Conservation (phyloP, 2,797 vertebrate species). For the Channallabes apus region DNA sequence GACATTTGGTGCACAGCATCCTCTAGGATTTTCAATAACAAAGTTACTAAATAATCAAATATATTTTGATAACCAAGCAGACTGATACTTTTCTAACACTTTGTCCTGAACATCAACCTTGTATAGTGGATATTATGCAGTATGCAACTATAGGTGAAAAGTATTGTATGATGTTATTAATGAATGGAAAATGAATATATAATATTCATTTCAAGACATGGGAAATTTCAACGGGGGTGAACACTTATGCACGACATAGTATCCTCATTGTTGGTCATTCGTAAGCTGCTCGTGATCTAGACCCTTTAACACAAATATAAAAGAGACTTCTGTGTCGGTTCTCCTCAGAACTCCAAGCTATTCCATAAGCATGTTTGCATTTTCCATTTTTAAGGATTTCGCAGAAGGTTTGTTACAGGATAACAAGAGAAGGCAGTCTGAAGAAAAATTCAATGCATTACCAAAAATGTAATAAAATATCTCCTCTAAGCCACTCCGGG, state of each 20-base stretch:
- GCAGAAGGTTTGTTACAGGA: conserved; percentile 4
- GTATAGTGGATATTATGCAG: not conserved
- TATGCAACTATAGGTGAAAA: not conserved
- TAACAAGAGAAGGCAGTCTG: not conserved
- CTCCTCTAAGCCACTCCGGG: not conserved
- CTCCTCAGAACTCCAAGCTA: no score
- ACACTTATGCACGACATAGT: not conserved
- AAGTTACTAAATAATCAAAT: not conserved
- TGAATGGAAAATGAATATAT: not conserved
- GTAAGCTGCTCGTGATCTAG: not conserved
- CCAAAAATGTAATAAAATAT: conserved; percentile 11
- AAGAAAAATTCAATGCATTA: conserved; percentile 10
- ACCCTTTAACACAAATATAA: not conserved
- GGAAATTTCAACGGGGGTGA: not conserved
- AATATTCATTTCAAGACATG: not conserved
- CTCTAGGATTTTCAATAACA: not conserved
- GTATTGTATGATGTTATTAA: not conserved
- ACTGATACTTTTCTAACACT: not conserved
- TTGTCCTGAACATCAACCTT: not conserved
- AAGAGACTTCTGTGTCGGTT: not conserved
- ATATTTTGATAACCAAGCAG: not conserved
- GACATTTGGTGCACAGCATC: not conserved
- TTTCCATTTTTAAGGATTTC: not conserved
- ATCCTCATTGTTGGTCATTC: not conserved
- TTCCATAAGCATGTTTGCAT: not conserved